A percentile compares a stretch with the other conserved stretches of the same genome.
Evolutionary conservation across 2,888 invertebrate genomes (phyloP).

Genomic region (Bhutanitis thaidina): DNA sequence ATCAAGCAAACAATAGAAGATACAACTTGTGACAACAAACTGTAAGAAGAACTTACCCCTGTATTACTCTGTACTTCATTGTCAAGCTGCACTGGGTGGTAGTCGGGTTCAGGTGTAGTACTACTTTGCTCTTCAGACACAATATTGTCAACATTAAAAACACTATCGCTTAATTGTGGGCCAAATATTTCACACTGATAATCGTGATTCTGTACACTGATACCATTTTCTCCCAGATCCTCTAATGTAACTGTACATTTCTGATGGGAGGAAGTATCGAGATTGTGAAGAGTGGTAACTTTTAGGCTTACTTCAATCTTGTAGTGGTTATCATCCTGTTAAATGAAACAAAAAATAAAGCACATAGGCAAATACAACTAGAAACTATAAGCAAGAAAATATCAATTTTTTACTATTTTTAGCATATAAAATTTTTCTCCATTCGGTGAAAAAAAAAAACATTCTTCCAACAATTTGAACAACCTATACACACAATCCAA

Average conservation of each 20-base stretch:
- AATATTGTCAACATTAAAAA: constrained; percentile 22
- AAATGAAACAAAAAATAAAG: neutral
- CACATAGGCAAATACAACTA: no score
- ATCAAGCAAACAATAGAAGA: no score
- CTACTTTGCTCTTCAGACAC: constrained; percentile 25
- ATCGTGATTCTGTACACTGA: constrained; percentile 35
- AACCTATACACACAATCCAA: no score
- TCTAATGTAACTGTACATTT: constrained; percentile 52
- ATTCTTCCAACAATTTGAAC: no score
- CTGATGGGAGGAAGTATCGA: constrained; percentile 38
- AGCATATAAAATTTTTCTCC: no score
- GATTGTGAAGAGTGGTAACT: constrained; percentile 39
- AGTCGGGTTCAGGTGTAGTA: constrained; percentile 29
- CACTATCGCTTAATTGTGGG: constrained; percentile 9
- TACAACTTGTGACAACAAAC: neutral
- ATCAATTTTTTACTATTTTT: no score
- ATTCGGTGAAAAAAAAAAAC: no score
- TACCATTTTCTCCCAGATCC: constrained; percentile 35
- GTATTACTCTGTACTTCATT: constrained; percentile 60
- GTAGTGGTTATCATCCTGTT: constrained; percentile 47
- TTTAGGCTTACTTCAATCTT: constrained; percentile 48
- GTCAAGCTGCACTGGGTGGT: constrained; percentile 49
- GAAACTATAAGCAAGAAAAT: no score
- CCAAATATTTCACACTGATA: constrained; percentile 37
- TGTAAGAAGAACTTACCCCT: constrained; percentile 42